Conservation (phyloP, 2,797 vertebrate species). For the Alauda arvensis region DNA sequence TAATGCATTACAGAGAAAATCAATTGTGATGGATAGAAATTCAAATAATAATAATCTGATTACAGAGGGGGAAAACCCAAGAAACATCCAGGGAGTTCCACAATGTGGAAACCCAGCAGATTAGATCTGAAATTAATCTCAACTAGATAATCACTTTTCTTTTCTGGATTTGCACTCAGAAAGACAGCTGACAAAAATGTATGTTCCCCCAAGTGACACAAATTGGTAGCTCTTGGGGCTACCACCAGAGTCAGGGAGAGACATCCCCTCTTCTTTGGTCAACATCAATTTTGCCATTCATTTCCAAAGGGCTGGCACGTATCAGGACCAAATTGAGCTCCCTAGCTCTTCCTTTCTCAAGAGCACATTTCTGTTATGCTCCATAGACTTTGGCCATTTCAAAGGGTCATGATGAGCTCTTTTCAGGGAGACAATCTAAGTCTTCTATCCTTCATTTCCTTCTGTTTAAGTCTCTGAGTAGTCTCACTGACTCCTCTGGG, state of each 20-base stretch:
- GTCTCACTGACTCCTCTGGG: not conserved
- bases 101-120: not conserved
- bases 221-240: not conserved
- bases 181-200: not conserved
- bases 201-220: not conserved
- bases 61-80: slow-evolving; percentile 10
- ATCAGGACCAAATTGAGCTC: not conserved
- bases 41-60: slow-evolving; percentile 37
- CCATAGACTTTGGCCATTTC: not conserved
- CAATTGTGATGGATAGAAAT: slow-evolving; percentile 6
- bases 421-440: not conserved
- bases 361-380: not conserved
- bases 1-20: slow-evolving; percentile 28
- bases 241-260: not conserved
- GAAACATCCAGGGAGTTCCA: not conserved
- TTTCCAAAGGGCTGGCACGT: not conserved
- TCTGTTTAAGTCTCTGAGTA: not conserved
- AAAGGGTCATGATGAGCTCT: not conserved
- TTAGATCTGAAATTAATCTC: slow-evolving; percentile 26
- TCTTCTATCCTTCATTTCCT: not conserved
- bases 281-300: not conserved
- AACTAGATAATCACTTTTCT: not conserved
- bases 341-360: not conserved
- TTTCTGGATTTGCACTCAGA: not conserved
- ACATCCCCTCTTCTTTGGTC: not conserved